Evolutionary conservation across 2,113 vertebrate genomes (phyloP), one percentile per base, ranked within the genome.

Genomic region (Irena cyanogastra): DNA sequence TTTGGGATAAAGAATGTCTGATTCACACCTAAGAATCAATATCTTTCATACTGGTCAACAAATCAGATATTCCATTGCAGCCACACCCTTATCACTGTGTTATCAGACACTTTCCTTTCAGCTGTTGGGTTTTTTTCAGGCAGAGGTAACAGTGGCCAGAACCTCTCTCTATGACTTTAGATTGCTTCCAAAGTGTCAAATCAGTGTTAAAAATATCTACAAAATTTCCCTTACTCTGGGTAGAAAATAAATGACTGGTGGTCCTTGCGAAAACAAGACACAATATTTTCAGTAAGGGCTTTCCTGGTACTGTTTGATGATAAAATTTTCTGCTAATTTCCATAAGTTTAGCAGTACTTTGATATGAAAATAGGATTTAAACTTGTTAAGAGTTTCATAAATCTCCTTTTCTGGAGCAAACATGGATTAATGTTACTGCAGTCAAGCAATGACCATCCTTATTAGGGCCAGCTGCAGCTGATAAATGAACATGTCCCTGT

Each of bases 381-480:
- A 94, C 44, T 72, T 77, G 76, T 47, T 86, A 60, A 81, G 61
- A 70, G 41, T 86, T 93, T 80, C 11, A 28, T 63, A 74, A 74
- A 66, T 78, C 70, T 82, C 18, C 69, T 94, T 93, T 94, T 77
- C 81, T 91, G 80, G 84, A 96, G 69, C 75, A 85, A 89, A 85
- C 39, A 27, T 50, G 50, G 84, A 84, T 95, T 94, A 72, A 76
- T 61, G 23, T 91, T 79, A 24, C 37, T 76, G 49, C 61, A 89
- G 77, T 75, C 45, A 64, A 92, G 83, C 53, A 85, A 15, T 64
- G 93, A 53, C 56, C 30, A 35, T 87, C 65, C 11, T 57, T 60
- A 50, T 19, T 41, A 87, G 44, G 28, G 15, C 57, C 33, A 70
- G 27, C 35, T 61, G 83, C 81, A 74, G 50, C 42, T 57, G 47